Evolutionary conservation across 2,797 vertebrate species (phyloP).

Genomic region (Hipposideros larvatus): DNA sequence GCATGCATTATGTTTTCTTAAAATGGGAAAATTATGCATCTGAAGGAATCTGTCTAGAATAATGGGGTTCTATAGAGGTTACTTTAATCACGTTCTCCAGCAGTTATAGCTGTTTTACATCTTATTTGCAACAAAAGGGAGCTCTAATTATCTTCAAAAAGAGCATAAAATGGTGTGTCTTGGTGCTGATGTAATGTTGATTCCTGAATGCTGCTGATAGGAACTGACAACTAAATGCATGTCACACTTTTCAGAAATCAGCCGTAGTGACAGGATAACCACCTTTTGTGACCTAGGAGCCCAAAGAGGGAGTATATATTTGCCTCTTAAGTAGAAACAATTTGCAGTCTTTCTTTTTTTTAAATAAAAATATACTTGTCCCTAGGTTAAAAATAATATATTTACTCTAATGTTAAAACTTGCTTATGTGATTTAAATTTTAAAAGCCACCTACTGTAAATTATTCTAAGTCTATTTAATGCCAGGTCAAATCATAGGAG

Average conservation of each 20-base stretch:
- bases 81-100: slow-evolving; percentile 98
- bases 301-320: slow-evolving; percentile 89
- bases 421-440: slow-evolving; percentile 78
- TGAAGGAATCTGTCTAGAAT: slow-evolving; percentile 95
- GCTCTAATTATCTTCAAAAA: slow-evolving; percentile 96
- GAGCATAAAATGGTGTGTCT: slow-evolving; percentile 92
- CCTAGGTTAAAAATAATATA: slow-evolving; percentile 85
- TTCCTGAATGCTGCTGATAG: slow-evolving; percentile 94
- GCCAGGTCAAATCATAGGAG: neutral
- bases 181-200: slow-evolving; percentile 93
- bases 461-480: slow-evolving; percentile 71
- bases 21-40: slow-evolving; percentile 95
- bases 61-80: slow-evolving; percentile 96
- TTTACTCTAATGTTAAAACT: slow-evolving; percentile 79
- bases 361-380: slow-evolving; percentile 86
- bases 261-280: slow-evolving; percentile 92
- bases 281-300: slow-evolving; percentile 91
- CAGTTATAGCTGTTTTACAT: slow-evolving; percentile 98
- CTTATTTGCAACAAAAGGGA: slow-evolving; percentile 94
- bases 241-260: slow-evolving; percentile 93
- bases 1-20: slow-evolving; percentile 94
- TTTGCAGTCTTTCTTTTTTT: slow-evolving; percentile 87
- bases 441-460: slow-evolving; percentile 72
- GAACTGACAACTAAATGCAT: slow-evolving; percentile 96
- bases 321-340: slow-evolving; percentile 91